These are phyloP conservation scores for Amphimallon solstitiale DNA, from an alignment of 2,888 invertebrate genomes.

Conservation along the genomic window DNA sequence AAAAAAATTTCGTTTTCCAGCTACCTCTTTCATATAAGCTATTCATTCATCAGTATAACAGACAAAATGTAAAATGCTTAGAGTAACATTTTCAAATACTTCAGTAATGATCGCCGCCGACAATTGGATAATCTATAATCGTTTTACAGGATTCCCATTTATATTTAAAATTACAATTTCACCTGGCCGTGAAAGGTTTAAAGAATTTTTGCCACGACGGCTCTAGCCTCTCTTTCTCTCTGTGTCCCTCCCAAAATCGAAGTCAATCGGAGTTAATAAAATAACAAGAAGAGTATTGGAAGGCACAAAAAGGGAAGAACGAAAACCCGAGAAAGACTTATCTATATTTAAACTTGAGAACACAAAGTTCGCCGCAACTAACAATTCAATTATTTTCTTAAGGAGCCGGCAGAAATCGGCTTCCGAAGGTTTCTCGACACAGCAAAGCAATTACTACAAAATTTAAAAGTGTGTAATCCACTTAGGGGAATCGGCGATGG, in stretches of 20 bases:
- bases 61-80: no score
- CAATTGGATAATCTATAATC: slow-evolving; percentile 4
- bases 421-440: slow-evolving; percentile 50
- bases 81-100: no score
- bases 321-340: slow-evolving; percentile 4
- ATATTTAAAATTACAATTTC: slow-evolving; percentile 5
- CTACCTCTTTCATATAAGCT: no score
- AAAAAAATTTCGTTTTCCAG: no score
- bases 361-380: slow-evolving; percentile 43
- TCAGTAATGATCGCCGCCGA: background rate
- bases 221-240: background rate
- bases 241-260: background rate
- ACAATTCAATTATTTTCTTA: slow-evolving; percentile 47
- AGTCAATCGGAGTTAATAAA: slow-evolving; percentile 9
- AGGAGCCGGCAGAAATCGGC: slow-evolving; percentile 44
- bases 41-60: no score
- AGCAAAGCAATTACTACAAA: slow-evolving; percentile 58
- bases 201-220: background rate
- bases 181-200: background rate
- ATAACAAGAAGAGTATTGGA: background rate
- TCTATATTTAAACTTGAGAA: slow-evolving; percentile 38
- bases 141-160: background rate
- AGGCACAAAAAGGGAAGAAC: background rate
- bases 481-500: slow-evolving; percentile 55
- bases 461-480: slow-evolving; percentile 57